Base-by-base conservation (phyloP, 2,888 invertebrate species). In the Nomada hirtipes region DNA sequence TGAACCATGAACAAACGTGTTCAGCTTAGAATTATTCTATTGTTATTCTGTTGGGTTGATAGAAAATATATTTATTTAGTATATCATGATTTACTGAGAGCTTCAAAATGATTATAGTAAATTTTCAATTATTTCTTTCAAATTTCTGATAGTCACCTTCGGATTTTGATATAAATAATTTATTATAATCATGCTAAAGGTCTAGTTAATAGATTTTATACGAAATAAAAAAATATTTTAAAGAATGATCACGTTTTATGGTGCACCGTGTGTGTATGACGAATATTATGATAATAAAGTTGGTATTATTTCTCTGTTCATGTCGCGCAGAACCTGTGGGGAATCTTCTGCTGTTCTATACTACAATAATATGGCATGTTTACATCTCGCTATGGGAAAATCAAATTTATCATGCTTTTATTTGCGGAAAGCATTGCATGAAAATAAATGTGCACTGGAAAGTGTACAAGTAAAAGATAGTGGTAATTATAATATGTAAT, bases 361-460 rank as follows among this genome's bases (percentile, higher is more conserved):
- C 89, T 97, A 97, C 91, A 98, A 98, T 91, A 98, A 98, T 91
- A 95, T 98, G 91, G 98, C 97, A 61, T 96, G 97, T 70, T 95
- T 97, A 86, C 97, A 98, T 93, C 96, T 97, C 91, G 96, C 97
- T 53, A 95, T 97, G 94, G 96, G 96, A 26, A 98, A 98, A 94
- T 97, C 97, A 64, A 96, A 97, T 93, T 95, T 98, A 79, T 97
- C 97, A 10, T 96, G 96, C 69, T 96, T 97, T 92, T 97, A 97
- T 94, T 96, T 97, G 88, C 96, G 97, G 89, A 96, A 96, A 94
- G 97, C 98, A 65, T 94, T 98, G 4, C 96, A 96, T 91, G 97
- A 97, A 93, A 97, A 97, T 91, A 95, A 95, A 80, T 91, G 92
- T 78, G 94, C 93, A 42, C 81, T 94, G 55, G 93, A 94, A 57